Conservation (phyloP, 2,113 vertebrate genomes). For the Chaetodon trifascialis region DNA sequence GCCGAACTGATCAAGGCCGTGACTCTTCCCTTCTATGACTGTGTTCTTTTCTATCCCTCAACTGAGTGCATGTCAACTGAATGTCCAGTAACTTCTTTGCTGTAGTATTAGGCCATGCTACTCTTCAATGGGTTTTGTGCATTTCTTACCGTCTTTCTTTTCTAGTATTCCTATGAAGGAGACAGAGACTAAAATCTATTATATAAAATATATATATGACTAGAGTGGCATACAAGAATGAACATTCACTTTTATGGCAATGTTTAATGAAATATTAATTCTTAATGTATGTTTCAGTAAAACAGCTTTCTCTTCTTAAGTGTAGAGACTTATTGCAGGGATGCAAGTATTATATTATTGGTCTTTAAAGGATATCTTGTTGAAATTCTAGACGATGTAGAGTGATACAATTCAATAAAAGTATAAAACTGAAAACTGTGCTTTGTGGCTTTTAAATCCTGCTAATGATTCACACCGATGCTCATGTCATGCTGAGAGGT, state of each 20-base stretch:
- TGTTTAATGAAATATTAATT: conserved; percentile 86
- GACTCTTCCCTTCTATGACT: conserved; percentile 73
- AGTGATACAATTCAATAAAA: conserved; percentile 86
- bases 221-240: conserved; percentile 78
- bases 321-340: conserved; percentile 85
- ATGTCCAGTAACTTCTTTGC: conserved; percentile 85
- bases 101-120: conserved; percentile 87
- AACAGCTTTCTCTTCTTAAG: conserved; percentile 83
- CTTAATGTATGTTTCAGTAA: conserved; percentile 87
- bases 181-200: conserved; percentile 74
- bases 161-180: conserved; percentile 82
- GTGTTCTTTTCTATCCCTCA: conserved; percentile 79
- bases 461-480: accelerated
- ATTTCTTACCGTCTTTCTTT: conserved; percentile 84
- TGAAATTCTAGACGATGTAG: conserved; percentile 87
- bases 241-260: conserved; percentile 85
- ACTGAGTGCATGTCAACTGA: conserved; percentile 87
- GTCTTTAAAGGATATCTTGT: conserved; percentile 84
- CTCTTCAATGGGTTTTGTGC: conserved; percentile 85
- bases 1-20: conserved; percentile 55
- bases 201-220: conserved; percentile 73
- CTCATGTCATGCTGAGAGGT: background rate
- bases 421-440: conserved; percentile 58
- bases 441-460: conserved; percentile 27
- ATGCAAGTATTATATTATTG: conserved; percentile 85